Base-by-base conservation (phyloP, 2,113 vertebrate genomes). In the Lichenostomus cassidix region DNA sequence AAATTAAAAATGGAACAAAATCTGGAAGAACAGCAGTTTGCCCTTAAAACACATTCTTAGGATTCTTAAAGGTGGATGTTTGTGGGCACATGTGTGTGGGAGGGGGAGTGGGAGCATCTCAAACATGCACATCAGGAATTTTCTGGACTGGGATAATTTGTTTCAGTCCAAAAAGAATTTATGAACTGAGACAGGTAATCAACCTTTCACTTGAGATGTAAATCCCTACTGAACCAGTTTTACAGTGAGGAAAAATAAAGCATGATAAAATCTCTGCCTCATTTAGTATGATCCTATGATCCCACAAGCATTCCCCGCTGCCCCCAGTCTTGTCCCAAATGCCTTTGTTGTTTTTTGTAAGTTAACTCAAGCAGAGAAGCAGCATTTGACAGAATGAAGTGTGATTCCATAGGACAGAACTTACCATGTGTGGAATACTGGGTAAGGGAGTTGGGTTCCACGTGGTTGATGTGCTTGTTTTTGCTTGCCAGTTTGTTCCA, bases 401-500 rank as follows among this genome's bases (percentile, higher is more conserved):
- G 2, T 9, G 20, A 86, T 27, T 35, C 60, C 29, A 77, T 4
- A 46, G 35, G 5, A 87, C 23, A 92, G 47, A 37, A 87, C 25
- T 98, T 99, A 99, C 99, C 99, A 99, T 98, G 84, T 98, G 98
- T 85, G 98, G 98, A 96, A 98, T 89, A 24, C 98, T 95, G 46
- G 98, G 97, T 97, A 98, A 94, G 81, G 98, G 98, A 85, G 98
- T 82, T 9, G 98, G 97, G 76, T 97, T 98, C 99, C 99, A 99
- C 8, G 98, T 98, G 88, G 98, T 98, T 18, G 98, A 98, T 89
- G 98, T 98, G 97, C 98, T 98, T 97, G 98, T 98, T 97, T 98
- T 99, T 28, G 99, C 97, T 96, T 99, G 98, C 99, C 99, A 99
- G 96, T 99, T 98, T 67, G 98, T 98, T 90, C 98, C 98, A 68